These are phyloP conservation scores for Catamblyrhynchus diadema DNA, from an alignment of 2,797 vertebrate species.

Conservation along the genomic window DNA sequence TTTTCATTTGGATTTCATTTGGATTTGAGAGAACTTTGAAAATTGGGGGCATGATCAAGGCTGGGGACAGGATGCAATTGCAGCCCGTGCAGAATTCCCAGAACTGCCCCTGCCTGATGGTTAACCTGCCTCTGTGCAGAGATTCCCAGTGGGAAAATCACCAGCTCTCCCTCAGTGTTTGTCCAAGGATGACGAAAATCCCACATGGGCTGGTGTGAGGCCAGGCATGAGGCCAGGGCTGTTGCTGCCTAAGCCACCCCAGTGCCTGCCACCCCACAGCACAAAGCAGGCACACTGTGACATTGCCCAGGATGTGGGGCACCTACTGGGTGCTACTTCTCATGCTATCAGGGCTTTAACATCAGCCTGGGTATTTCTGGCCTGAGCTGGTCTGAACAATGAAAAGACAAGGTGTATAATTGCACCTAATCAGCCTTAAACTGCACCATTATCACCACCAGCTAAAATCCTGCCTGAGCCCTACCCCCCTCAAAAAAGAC, in stretches of 20 bases:
- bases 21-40: neutral
- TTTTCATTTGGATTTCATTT: neutral
- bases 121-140: neutral
- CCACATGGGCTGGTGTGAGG: rapidly evolving
- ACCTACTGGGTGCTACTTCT: neutral
- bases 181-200: neutral
- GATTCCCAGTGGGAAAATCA: neutral
- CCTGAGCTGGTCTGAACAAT: neutral
- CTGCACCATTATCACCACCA: neutral
- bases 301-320: neutral
- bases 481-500: neutral
- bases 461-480: neutral
- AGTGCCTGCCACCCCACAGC: neutral
- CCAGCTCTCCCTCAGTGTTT: neutral
- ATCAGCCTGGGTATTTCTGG: neutral
- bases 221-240: neutral
- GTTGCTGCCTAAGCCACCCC: neutral
- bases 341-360: neutral
- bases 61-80: neutral
- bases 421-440: neutral
- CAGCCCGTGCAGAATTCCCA: neutral
- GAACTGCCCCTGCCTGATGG: neutral
- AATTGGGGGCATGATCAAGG: rapidly evolving
- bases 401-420: neutral
- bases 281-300: neutral